Conservation (phyloP, 2,113 vertebrate species). For the Arenaria interpres region DNA sequence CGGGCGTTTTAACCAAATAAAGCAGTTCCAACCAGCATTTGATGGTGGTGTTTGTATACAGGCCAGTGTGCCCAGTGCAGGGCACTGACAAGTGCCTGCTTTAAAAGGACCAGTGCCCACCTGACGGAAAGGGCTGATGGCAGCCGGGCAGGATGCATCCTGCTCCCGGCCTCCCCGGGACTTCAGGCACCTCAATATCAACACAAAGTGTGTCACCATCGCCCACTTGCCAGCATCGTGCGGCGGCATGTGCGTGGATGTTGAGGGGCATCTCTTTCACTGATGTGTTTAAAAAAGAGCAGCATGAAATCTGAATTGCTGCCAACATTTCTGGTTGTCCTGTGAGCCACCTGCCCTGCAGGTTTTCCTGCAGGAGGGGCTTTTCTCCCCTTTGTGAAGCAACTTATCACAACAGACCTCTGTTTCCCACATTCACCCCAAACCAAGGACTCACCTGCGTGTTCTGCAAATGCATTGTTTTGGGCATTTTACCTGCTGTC, state of each 20-base stretch:
- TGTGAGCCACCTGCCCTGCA: neutral
- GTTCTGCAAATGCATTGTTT: neutral
- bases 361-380: neutral
- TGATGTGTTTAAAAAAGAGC: neutral
- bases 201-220: neutral
- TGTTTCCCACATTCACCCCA: neutral
- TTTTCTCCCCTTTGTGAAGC: neutral
- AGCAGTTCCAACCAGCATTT: neutral
- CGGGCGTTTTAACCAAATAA: neutral
- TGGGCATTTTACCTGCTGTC: neutral
- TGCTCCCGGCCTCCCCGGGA: neutral
- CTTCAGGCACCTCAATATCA: neutral
- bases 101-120: neutral
- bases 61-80: neutral
- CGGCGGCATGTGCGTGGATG: rapidly evolving
- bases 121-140: neutral
- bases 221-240: rapidly evolving
- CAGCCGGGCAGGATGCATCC: neutral
- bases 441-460: neutral
- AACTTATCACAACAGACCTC: neutral
- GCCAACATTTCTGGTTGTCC: neutral
- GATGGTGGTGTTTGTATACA: neutral
- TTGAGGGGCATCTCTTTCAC: neutral
- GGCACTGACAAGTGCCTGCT: neutral
- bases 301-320: neutral